Evolutionary conservation across 1,140 invertebrate genomes (phyloP), one percentile per base, ranked within the genome.

Genomic region (Glomeris maerens): DNA sequence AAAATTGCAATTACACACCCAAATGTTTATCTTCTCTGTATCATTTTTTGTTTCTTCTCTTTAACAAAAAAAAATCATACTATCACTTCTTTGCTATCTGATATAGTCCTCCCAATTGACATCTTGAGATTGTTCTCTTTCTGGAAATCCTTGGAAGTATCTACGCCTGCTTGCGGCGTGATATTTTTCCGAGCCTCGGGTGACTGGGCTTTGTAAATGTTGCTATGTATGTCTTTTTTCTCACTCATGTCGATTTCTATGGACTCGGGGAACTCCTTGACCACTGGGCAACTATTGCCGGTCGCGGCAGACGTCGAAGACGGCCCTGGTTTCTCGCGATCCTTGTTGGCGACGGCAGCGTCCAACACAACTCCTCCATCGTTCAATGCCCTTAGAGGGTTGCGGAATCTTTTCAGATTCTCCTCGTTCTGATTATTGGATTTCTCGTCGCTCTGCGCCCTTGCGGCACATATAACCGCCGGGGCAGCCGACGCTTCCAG

Each of bases 351-450:
- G 4, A 25, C 20, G 20, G 40, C 40, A 4, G 17, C 40, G 5
- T 10, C 40, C 5, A 42, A 17, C 10, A 25, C 20, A 4, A 42
- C 5, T 42, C 40, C 40, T 10, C 10, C 31, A 36, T 36, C 17
- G 17, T 36, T 17, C 25, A 21, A 5, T 5, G 4, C 4, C 5
- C 25, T 57, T 20, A 66, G 52, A 13, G 65, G 61, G 53, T 69
- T 68, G 27, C 62, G 55, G 44, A 64, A 65, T 7, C 72, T 78
- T 29, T 84, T 74, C 22, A 89, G 68, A 59, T 90, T 89, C 64
- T 91, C 84, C 62, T 90, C 85, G 64, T 89, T 89, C 62, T 89
- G 84, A 63, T 90, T 90, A 60, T 88, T 88, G 0, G 82, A 84
- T 60, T 88, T 87, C 58, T 88, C 84, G 23, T 57, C n/a, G n/a